A percentile compares a stretch with the other conserved stretches of the same genome.
Conservation (phyloP, 2,888 invertebrate genomes). For the Drosophila colorata region DNA sequence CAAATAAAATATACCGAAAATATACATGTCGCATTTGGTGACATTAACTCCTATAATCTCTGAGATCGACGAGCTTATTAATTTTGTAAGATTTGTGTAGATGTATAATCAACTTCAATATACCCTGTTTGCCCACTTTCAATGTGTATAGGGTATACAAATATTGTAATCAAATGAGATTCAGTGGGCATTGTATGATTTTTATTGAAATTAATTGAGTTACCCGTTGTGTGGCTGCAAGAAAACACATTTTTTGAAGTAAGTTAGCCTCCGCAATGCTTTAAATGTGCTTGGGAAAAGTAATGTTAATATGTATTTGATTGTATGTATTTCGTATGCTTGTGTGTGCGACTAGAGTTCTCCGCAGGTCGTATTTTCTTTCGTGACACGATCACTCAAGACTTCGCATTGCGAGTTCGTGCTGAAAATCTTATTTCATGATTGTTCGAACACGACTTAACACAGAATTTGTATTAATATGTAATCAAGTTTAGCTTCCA, state of each 20-base stretch:
- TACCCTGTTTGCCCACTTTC: not conserved
- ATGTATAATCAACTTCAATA: too few species aligned
- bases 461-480: too few species aligned
- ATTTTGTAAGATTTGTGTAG: too few species aligned
- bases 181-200: not conserved
- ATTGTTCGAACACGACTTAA: too few species aligned
- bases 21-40: too few species aligned
- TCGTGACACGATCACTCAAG: too few species aligned
- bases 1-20: too few species aligned
- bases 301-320: not conserved
- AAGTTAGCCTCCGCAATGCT: slow-evolving; percentile 4
- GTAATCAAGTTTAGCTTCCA: too few species aligned
- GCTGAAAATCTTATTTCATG: too few species aligned
- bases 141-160: slow-evolving; percentile 2
- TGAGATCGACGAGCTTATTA: too few species aligned
- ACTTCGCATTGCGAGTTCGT: too few species aligned
- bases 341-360: not conserved
- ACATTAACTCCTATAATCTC: too few species aligned
- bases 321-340: not conserved
- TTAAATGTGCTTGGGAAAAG: not conserved
- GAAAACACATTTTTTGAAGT: slow-evolving; percentile 3
- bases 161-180: slow-evolving; percentile 15
- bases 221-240: slow-evolving; percentile 1
- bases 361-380: not conserved
- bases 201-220: slow-evolving; percentile 26